Conservation (phyloP, 2,113 vertebrate genomes). For the Edolisoma coerulescens region DNA sequence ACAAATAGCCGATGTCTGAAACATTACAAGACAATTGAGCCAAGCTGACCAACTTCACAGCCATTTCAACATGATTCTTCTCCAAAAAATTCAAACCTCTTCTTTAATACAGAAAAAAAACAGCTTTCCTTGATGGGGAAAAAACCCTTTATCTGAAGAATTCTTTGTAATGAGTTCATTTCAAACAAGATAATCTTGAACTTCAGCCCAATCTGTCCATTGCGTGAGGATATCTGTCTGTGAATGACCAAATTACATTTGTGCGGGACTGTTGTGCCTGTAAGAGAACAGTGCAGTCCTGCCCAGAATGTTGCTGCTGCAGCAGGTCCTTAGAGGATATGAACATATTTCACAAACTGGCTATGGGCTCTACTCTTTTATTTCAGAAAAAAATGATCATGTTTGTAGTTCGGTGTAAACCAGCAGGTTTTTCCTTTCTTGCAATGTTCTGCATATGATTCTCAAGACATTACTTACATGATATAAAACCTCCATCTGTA, state of each 20-base stretch:
- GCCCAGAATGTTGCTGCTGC: not conserved
- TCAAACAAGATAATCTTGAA: not conserved
- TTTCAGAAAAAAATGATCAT: not conserved
- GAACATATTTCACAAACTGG: not conserved
- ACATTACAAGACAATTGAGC: not conserved
- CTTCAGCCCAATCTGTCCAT: not conserved
- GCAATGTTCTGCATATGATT: not conserved
- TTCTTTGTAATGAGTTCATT: not conserved
- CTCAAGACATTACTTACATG: not conserved
- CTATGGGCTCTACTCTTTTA: not conserved
- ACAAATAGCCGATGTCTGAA: not conserved
- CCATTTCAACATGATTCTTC: not conserved
- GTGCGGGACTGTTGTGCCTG: not conserved
- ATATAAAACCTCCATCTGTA: not conserved
- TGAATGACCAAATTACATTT: not conserved
- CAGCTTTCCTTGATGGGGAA: not conserved
- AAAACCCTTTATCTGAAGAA: not conserved
- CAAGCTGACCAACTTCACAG: not conserved
- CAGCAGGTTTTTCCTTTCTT: not conserved
- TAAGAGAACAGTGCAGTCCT: not conserved
- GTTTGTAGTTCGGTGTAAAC: not conserved
- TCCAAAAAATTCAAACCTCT: not conserved
- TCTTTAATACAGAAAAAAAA: not conserved
- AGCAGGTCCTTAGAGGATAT: not conserved
- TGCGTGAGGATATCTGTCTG: not conserved